phyloP scores from a whole-genome alignment of 2,888 invertebrate species.

The Phyto melanocephala region DNA sequence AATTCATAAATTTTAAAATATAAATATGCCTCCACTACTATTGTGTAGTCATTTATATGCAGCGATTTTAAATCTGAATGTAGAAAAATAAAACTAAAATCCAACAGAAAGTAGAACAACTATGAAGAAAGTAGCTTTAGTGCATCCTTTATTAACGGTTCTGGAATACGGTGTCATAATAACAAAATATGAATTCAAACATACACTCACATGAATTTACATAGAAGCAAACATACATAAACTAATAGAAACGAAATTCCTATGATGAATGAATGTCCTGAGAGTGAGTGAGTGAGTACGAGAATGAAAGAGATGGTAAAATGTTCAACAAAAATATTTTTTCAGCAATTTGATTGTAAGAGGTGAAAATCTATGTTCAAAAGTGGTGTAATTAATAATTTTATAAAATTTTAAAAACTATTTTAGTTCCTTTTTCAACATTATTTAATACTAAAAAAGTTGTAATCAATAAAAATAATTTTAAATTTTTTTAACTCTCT shows the following conservation, averaged over 20 bases:
- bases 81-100: constrained; percentile 12
- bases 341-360: constrained; percentile 24
- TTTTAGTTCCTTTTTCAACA: too few relatives aligned
- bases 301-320: not conserved
- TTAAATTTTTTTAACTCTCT: too few relatives aligned
- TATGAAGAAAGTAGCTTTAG: constrained; percentile 38
- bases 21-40: too few relatives aligned
- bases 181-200: constrained; percentile 49
- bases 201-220: not conserved
- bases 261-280: constrained; percentile 11
- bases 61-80: constrained; percentile 25
- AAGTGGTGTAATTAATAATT: not conserved
- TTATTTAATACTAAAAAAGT: too few relatives aligned
- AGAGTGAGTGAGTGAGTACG: not conserved
- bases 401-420: too few relatives aligned
- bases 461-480: too few relatives aligned
- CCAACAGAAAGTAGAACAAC: constrained; percentile 43
- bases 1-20: too few relatives aligned
- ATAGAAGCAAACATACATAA: not conserved
- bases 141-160: constrained; percentile 52
- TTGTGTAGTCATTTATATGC: not conserved
- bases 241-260: constrained; percentile 19
- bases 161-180: constrained; percentile 48
- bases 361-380: not conserved
- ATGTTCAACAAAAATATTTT: constrained; percentile 16